Evolutionary conservation across 2,888 invertebrate genomes (phyloP).

Genomic region (Eupelmus urozonus): DNA sequence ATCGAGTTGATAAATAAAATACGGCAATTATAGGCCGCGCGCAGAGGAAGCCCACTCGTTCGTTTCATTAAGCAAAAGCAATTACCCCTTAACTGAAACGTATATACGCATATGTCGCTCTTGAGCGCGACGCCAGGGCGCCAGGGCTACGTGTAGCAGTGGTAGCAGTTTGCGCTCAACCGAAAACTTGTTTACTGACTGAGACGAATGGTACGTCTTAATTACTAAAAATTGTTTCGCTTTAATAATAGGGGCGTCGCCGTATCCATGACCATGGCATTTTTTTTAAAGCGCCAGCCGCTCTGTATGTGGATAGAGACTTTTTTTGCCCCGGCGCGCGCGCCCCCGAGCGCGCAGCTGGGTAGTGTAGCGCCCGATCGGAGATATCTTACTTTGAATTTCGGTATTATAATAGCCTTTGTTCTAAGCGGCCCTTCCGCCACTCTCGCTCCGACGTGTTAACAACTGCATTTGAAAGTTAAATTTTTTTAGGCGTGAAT

Average conservation of each 20-base stretch:
- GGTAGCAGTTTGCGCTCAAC: slow-evolving; percentile 29
- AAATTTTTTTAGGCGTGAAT: slow-evolving; percentile 3
- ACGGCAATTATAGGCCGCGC: slow-evolving; percentile 12
- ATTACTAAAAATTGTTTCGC: slow-evolving; percentile 55
- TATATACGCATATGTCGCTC: background rate
- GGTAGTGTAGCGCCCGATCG: background rate
- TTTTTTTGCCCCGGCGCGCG: background rate
- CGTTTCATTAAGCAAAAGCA: slow-evolving; percentile 44
- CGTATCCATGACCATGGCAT: slow-evolving; percentile 53
- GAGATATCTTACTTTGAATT: slow-evolving; percentile 48
- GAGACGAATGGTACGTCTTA: slow-evolving; percentile 44
- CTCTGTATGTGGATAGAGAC: too few relatives aligned
- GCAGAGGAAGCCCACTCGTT: background rate
- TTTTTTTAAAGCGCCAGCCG: slow-evolving; percentile 42
- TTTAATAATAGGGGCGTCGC: slow-evolving; percentile 57
- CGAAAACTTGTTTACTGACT: slow-evolving; percentile 52
- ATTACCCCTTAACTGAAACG: slow-evolving; percentile 30
- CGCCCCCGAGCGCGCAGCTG: slow-evolving; percentile 15
- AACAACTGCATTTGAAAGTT: slow-evolving; percentile 4
- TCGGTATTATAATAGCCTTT: slow-evolving; percentile 26
- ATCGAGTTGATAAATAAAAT: slow-evolving; percentile 44
- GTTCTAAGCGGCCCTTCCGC: background rate
- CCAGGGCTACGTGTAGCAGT: background rate
- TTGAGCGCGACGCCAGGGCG: too few relatives aligned
- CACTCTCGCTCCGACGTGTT: background rate